Base-by-base conservation (phyloP, 2,113 vertebrate genomes). In the Festucalex cinctus region DNA sequence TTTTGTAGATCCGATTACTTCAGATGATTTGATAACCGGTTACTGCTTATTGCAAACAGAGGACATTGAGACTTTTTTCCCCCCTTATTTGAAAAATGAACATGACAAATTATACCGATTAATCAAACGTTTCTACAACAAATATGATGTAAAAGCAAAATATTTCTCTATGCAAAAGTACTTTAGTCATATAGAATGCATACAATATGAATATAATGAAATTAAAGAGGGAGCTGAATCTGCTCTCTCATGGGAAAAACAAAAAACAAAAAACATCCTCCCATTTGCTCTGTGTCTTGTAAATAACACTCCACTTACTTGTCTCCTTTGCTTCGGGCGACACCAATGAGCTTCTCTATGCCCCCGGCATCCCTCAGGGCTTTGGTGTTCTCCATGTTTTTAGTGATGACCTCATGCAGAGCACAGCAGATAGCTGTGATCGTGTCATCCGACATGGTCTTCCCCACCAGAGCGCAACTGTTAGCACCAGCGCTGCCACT, bases 361-460 rank as follows among this genome's bases (percentile, higher is more conserved):
- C 96, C 96, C 0, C 96, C 96, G 13, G 96, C 95, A 57, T 98
- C 96, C 81, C 96, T 93, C 92, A 98, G 94, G 90, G 96, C 96
- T 92, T 97, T 97, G 91, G 96, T 95, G 46, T 98, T 98, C 92
- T 98, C 96, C 95, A 97, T 97, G 88, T 98, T 98, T 91, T 97
- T 97, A 84, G 95, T 98, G 88, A 98, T 97, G 89, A 98, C 95
- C 90, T 98, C 96, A 1, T 98, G 95, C 76, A 98, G 90, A 16
- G 96, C 95, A 75, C 96, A 98, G 91, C 96, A 98, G 87, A 98
- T 94, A 0, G 95, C 96, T 12, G 96, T 97, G 79, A 97, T 92
- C 6, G 95, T 98, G 91, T 97, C 96, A 44, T 98, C 96, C 0
- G 95, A 96, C 94, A 98, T 98, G 90, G 95, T 92, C 93, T 97